Conservation (phyloP, 2,797 vertebrate genomes). For the Pseudochromis fuscus region DNA sequence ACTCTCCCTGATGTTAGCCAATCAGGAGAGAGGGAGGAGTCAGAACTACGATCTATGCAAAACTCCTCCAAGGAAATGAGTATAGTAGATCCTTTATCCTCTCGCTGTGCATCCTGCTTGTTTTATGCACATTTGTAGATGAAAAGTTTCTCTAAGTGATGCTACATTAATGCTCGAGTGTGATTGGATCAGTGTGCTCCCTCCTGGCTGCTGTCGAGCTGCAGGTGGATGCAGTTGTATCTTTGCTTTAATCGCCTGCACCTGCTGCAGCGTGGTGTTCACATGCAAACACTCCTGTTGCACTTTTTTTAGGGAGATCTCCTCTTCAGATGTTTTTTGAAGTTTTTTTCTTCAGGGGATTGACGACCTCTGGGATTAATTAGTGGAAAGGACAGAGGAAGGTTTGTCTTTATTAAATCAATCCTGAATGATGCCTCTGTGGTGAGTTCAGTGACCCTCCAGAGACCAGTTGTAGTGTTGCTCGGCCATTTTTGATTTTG, state of each 20-base stretch:
- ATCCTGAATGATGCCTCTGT: too few species aligned
- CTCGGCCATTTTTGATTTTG: constrained; percentile 32
- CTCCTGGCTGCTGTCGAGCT: not conserved
- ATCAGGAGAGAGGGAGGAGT: too few species aligned
- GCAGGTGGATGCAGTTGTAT: constrained; percentile 31
- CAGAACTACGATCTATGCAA: too few species aligned
- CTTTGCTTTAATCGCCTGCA: constrained; percentile 33
- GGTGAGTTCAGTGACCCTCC: not conserved
- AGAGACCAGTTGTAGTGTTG: constrained; percentile 12
- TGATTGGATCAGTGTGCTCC: not conserved
- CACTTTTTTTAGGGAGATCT: not conserved
- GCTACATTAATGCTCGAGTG: constrained; percentile 1
- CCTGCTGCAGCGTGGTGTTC: constrained; percentile 20
- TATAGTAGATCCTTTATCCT: too few species aligned
- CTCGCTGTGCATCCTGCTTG: too few species aligned
- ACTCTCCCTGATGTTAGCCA: too few species aligned
- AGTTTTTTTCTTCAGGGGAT: not conserved
- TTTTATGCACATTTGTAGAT: not conserved
- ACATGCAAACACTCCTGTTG: constrained; percentile 9
- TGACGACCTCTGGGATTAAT: not conserved
- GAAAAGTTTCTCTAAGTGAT: not conserved
- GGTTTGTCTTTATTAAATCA: not conserved
- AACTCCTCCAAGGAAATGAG: too few species aligned
- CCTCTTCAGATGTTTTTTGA: not conserved
- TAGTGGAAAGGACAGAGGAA: not conserved